phyloP scores from a whole-genome alignment of 2,797 vertebrate genomes.

The Phrynocephalus forsythii region DNA sequence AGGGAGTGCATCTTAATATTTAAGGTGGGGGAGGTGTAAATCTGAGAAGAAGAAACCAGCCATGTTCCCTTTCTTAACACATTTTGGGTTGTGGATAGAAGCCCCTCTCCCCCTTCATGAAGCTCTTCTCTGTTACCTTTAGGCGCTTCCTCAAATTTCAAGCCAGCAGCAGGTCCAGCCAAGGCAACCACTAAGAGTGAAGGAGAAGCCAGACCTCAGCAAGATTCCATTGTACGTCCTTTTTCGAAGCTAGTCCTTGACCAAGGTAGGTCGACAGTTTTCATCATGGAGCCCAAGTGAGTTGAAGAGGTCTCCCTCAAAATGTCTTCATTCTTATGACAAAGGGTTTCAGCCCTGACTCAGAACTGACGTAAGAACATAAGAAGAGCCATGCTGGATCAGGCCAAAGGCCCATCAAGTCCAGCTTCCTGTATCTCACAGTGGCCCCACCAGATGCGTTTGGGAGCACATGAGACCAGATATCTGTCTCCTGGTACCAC shows the following conservation, averaged over 20 bases:
- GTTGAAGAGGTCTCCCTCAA: neutral
- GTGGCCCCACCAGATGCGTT: too few relatives aligned
- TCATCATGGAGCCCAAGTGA: neutral
- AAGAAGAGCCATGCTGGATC: too few relatives aligned
- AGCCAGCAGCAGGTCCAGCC: rapidly evolving
- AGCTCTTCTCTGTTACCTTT: neutral
- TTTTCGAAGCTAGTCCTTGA: neutral
- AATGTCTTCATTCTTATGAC: neutral
- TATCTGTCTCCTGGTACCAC: too few relatives aligned
- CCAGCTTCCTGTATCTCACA: too few relatives aligned
- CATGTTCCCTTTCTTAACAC: neutral
- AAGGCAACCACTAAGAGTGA: rapidly evolving
- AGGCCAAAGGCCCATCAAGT: too few relatives aligned
- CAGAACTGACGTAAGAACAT: neutral
- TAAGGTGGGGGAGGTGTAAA: too few relatives aligned
- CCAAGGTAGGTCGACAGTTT: neutral
- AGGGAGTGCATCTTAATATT: slow-evolving; percentile 55
- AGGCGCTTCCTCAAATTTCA: neutral
- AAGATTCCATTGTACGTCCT: rapidly evolving
- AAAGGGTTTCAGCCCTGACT: neutral
- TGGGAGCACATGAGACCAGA: too few relatives aligned
- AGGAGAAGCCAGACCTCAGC: rapidly evolving
- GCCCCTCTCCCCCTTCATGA: neutral
- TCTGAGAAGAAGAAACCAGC: too few relatives aligned
- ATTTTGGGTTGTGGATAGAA: neutral